These are phyloP conservation scores for Pseudanteris insignis DNA, from an alignment of 2,888 invertebrate species.

Conservation along the genomic window DNA sequence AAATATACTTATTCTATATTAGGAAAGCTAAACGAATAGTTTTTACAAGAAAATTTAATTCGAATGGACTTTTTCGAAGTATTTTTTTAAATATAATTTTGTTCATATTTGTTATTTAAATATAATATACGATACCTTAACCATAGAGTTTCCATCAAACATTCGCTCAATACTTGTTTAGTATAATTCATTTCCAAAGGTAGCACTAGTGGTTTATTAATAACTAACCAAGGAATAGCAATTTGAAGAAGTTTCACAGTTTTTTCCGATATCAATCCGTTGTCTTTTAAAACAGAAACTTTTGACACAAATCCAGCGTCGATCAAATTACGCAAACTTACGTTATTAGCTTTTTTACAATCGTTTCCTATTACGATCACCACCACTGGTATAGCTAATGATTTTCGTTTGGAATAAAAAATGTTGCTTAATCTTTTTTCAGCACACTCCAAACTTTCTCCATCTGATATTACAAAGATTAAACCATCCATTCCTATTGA, in stretches of 20 bases:
- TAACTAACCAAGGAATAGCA: slow-evolving; percentile 57
- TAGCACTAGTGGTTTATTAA: slow-evolving; percentile 55
- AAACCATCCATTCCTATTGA: slow-evolving; percentile 58
- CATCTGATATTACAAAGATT: slow-evolving; percentile 53
- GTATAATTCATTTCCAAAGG: slow-evolving; percentile 48
- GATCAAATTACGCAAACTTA: slow-evolving; percentile 40
- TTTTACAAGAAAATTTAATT: too few relatives aligned
- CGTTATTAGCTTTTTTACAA: slow-evolving; percentile 6
- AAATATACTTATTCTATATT: too few relatives aligned
- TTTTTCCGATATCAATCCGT: slow-evolving; percentile 49
- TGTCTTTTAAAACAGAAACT: slow-evolving; percentile 54
- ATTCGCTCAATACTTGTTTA: slow-evolving; percentile 17
- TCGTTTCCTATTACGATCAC: slow-evolving; percentile 53
- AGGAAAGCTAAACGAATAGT: too few relatives aligned
- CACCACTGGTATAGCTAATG: slow-evolving; percentile 58
- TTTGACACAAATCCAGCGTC: slow-evolving; percentile 58
- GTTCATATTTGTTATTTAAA: too few relatives aligned
- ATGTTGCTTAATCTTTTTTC: slow-evolving; percentile 55
- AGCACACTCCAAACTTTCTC: slow-evolving; percentile 51
- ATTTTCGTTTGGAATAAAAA: slow-evolving; percentile 54
- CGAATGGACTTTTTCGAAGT: too few relatives aligned
- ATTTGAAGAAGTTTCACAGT: slow-evolving; percentile 55
- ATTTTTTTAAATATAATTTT: too few relatives aligned
- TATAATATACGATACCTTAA: too few relatives aligned
- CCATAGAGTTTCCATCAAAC: slow-evolving; percentile 26